A percentile compares a stretch with the other conserved stretches of the same genome.
Evolutionary conservation across 1,140 invertebrate species (phyloP).

Genomic region (Lysiphlebus fabarum): DNA sequence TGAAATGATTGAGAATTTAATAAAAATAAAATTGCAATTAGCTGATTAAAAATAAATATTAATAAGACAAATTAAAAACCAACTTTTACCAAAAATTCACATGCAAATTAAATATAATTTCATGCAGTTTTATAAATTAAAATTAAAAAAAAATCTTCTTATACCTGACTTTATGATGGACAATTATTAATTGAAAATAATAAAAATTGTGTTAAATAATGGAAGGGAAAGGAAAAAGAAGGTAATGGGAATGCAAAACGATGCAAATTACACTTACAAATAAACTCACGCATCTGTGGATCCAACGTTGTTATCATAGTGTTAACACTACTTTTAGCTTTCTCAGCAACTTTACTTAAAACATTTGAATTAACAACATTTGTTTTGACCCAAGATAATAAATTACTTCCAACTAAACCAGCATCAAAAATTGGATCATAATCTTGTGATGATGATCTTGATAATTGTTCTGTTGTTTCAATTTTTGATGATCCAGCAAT

Average conservation of each 20-base stretch:
- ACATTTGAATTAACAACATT: conserved; percentile 52
- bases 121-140: no score
- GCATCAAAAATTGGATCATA: neutral
- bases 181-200: neutral
- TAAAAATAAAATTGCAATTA: neutral
- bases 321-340: conserved; percentile 80
- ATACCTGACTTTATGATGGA: no score
- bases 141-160: no score
- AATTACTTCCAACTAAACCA: conserved; percentile 35
- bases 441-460: conserved; percentile 30
- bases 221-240: no score
- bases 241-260: no score
- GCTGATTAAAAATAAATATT: neutral
- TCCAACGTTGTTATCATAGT: conserved; percentile 85
- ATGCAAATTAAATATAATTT: no score
- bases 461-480: conserved; percentile 21
- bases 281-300: conserved; percentile 86
- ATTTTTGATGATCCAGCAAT: conserved; percentile 26
- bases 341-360: conserved; percentile 68
- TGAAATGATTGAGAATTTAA: neutral
- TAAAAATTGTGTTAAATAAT: neutral
- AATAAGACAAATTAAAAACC: no score
- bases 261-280: conserved; percentile 61
- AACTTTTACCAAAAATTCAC: neutral
- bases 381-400: conserved; percentile 58